Base-by-base conservation (phyloP, 1,140 invertebrate species). In the Lethocerus indicus region DNA sequence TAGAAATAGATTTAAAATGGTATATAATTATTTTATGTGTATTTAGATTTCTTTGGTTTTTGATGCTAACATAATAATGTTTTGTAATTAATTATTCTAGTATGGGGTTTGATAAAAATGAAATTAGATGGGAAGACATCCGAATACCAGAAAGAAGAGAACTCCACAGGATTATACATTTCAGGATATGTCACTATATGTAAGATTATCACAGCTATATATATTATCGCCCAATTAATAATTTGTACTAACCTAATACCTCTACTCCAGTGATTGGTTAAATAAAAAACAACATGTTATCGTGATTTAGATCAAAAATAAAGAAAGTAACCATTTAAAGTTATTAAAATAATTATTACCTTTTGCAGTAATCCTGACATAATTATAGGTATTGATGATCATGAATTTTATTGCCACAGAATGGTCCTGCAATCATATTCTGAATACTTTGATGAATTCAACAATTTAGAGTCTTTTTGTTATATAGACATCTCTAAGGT, bases 381-480 rank as follows among this genome's bases (percentile, higher is more conserved):
- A 53, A 66, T 71, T 29, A 63, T 75, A 13, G 63, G 65, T 47
- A 67, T 75, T 44, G 72, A 67, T 23, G 62, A 67, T 35, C 69
- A 73, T 56, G 71, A 73, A 56, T 76, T 73, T 54, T 65, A 67
- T 42, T 76, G 72, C 56, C 73, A 75, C 54, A 57, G 72, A 5
- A 60, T 75, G n/a, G 72, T 76, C 5, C 59, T 75, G 2, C 72
- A 74, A 54, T 72, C 71, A 56, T 76, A 76, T 56, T 74, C 72
- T 14, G 57, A 62, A 41, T 69, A 68, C 35, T 75, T 75, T 53
- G 71, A 73, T 32, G 44, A 52, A n/a, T 24, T 52, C 42, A 64
- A 67, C 21, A 47, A 49, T 18, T 66, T 69, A 54, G 65, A 64
- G n/a, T n/a, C n/a, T n/a, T n/a, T n/a, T n/a, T n/a, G n/a, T n/a